Evolutionary conservation across 2,888 invertebrate species (phyloP), one percentile per base, ranked within the genome.

Genomic region (Tetragnatha montana): DNA sequence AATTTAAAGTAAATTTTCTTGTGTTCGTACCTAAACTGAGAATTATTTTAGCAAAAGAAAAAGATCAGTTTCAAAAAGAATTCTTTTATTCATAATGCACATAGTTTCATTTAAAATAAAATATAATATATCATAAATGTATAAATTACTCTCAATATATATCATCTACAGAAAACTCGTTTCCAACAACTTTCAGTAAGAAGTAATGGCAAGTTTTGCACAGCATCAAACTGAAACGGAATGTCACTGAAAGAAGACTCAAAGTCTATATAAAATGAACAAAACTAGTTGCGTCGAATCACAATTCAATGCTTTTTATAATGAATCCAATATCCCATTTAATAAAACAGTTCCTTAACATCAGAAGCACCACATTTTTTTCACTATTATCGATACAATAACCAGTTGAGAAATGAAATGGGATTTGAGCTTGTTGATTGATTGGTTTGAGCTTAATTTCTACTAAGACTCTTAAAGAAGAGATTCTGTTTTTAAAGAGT

Each of bases 111-210:
- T 73, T 68, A 87, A 81, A 82, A 88, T 74, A 88, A 84, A 88
- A 88, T 84, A 83, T 82, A 88, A 88, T 88, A 84, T 88, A 80
- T 83, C 75, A 88, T 88, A 88, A 88, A 88, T 84, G 88, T 83
- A 88, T 88, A 88, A 88, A 88, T 83, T 88, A 88, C 83, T 88
- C 81, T 87, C 75, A 83, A 73, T 49, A 78, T 51, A 86, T 70
- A 81, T 87, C 87, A 74, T 49, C 47, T 80, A 81, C 35, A 22
- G 70, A 35, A 75, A 80, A 74, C 21, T 81, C 81, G 75, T 81
- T 81, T 82, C 73, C n/a, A 71, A 81, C 69, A 69, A 47, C 76
- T 74, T 81, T 81, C 35, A 10, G 47, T 19, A 21, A 14, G 17
- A 60, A 74, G n/a, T 74, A 14, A 81, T 81, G 75, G 76, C 70